Base-by-base conservation (phyloP, 2,888 invertebrate genomes). In the Cantharis lateralis region DNA sequence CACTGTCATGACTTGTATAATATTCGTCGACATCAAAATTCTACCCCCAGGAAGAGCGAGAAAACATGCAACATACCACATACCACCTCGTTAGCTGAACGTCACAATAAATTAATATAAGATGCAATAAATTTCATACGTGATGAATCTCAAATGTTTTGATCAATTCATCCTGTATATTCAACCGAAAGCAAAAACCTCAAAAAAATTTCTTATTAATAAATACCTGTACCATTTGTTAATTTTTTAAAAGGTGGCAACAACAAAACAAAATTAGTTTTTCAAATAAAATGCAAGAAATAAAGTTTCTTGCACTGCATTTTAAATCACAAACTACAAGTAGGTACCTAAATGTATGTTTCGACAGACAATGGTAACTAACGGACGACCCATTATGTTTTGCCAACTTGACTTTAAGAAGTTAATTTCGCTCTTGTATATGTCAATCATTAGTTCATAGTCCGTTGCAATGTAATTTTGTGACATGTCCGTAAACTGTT, bases 341-440 rank as follows among this genome's bases (percentile, higher is more conserved):
- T 68, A 20, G 75, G 24, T 94, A 96, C 97, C 97, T 95, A 97
- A 92, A 88, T 96, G 95, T 88, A 94, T 92, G 89, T 93, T 93
- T 92, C 95, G 94, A 91, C 95, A 92, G 88, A 94, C 94, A 91
- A 98, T 93, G 83, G 97, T 95, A 89, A 98, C 95, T 87, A 97
- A 93, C 80, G 99, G 99, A 85, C 99, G 93, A 86, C 99, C 99
- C 87, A 98, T 93, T 91, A 97, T 96, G 90, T 96, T 96, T 91
- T 96, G 96, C 99, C 99, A 99, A 89, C 96, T 96, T 85, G 96
- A 96, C 92, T 98, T 98, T 91, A 98, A 93, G 92, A 98, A 98
- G 92, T 97, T 95, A 87, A 98, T 95, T 91, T 98, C 98, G 84
- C 96, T 96, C 91, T 97, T 97, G 91, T 98, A 95, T 89, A 96